These are phyloP conservation scores for Todus mexicanus DNA, from an alignment of 2,797 vertebrate genomes.

Conservation along the genomic window DNA sequence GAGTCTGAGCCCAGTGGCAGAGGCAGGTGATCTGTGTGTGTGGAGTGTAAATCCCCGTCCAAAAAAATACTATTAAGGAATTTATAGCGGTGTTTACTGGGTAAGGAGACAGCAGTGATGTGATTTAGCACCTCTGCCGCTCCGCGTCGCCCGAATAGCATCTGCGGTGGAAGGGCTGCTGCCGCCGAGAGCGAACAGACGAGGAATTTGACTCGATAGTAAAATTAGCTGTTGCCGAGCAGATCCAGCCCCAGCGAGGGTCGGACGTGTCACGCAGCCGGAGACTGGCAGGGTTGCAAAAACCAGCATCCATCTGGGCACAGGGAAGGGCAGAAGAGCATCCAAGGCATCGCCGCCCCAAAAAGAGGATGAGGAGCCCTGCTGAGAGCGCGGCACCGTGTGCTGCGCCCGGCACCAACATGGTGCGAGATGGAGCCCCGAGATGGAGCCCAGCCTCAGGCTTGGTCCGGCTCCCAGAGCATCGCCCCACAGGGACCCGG, in stretches of 20 bases:
- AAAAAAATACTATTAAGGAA: rapidly evolving
- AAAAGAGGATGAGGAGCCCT: no score
- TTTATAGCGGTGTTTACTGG: background rate
- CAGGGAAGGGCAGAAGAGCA: rapidly evolving
- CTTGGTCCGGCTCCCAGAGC: background rate
- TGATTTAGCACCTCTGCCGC: background rate
- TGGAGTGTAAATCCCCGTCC: background rate
- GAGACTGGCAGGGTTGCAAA: background rate
- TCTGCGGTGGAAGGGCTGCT: background rate
- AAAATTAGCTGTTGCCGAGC: background rate
- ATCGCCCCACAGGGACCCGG: rapidly evolving
- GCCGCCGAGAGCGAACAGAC: background rate
- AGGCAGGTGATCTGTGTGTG: background rate
- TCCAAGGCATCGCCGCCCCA: background rate
- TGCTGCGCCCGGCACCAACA: no score
- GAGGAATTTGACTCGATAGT: background rate
- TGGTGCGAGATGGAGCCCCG: no score
- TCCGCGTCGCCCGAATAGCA: background rate
- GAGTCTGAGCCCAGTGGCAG: background rate
- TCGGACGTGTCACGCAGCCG: background rate
- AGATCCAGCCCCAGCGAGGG: background rate
- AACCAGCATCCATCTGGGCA: background rate
- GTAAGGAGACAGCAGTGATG: background rate
- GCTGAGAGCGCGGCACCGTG: background rate
- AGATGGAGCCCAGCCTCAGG: background rate